These are phyloP conservation scores for Bergia sp. DNA, from an alignment of 92 coral and sea anemone species.

Conservation along the genomic window DNA sequence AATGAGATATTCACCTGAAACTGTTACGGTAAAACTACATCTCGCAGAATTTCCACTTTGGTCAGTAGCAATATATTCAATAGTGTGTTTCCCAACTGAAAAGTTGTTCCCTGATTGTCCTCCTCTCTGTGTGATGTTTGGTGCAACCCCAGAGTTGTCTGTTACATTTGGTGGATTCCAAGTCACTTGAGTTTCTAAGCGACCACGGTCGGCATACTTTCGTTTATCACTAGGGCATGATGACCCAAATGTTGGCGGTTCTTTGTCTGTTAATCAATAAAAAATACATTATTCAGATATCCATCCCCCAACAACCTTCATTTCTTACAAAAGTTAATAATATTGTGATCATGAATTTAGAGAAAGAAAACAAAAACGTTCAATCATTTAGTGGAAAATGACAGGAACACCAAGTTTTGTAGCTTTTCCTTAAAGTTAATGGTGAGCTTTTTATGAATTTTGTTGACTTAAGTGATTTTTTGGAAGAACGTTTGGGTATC, in stretches of 20 bases:
- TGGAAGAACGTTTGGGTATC: no score
- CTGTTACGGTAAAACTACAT: background rate
- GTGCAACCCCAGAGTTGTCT: background rate
- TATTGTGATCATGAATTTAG: no score
- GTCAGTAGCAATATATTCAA: background rate
- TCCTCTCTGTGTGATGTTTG: background rate
- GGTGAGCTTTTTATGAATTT: no score
- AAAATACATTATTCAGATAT: no score
- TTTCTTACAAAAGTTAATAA: no score
- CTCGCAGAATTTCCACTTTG: background rate
- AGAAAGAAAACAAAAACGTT: no score
- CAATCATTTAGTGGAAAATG: no score
- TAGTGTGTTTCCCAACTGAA: conserved; percentile 1
- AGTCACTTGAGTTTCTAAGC: background rate
- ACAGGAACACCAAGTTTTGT: no score
- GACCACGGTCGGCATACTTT: conserved; percentile 1
- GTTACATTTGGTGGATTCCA: background rate
- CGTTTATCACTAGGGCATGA: background rate
- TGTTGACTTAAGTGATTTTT: no score
- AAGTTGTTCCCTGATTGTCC: background rate
- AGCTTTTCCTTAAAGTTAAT: no score
- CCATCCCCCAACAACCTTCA: no score
- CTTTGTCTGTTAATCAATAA: background rate
- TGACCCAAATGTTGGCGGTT: background rate
- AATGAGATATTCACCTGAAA: background rate